These are phyloP conservation scores for Brachycybe producta DNA, from an alignment of 2,888 invertebrate species.

Conservation along the genomic window DNA sequence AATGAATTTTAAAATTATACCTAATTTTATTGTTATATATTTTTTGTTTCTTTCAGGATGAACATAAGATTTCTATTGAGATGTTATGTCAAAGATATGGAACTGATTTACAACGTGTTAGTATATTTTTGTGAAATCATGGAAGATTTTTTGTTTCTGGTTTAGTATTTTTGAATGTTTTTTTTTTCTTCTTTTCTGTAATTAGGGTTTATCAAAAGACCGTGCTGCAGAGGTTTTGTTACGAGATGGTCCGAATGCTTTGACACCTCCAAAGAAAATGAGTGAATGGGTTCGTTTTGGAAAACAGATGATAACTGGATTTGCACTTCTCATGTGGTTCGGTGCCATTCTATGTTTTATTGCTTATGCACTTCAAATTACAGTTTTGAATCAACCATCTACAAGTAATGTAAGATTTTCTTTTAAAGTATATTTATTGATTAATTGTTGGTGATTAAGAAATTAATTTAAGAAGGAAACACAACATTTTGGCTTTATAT, in stretches of 20 bases:
- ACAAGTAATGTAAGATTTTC: constrained; percentile 62
- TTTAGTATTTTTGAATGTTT: background rate
- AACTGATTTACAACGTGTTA: constrained; percentile 93
- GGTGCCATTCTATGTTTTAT: constrained; percentile 94
- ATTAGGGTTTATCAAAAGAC: constrained; percentile 92
- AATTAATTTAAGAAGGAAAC: too few relatives aligned
- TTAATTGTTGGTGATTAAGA: too few relatives aligned
- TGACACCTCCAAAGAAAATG: constrained; percentile 92
- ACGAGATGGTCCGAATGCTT: constrained; percentile 88
- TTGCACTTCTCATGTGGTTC: constrained; percentile 67
- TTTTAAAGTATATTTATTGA: background rate
- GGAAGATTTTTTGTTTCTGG: background rate
- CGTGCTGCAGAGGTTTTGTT: constrained; percentile 91
- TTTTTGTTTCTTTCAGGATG: constrained; percentile 44
- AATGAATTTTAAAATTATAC: background rate
- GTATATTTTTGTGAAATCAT: constrained; percentile 30
- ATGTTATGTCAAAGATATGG: constrained; percentile 93
- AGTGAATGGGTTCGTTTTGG: constrained; percentile 99
- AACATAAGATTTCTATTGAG: constrained; percentile 92
- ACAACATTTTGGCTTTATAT: too few relatives aligned
- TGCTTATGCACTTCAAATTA: constrained; percentile 76
- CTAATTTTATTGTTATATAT: too few relatives aligned
- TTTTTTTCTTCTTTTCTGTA: background rate
- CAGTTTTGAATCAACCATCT: constrained; percentile 81
- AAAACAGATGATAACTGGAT: constrained; percentile 93